Base-by-base conservation (phyloP, 2,113 vertebrate species). In the Megaceryle maxima region DNA sequence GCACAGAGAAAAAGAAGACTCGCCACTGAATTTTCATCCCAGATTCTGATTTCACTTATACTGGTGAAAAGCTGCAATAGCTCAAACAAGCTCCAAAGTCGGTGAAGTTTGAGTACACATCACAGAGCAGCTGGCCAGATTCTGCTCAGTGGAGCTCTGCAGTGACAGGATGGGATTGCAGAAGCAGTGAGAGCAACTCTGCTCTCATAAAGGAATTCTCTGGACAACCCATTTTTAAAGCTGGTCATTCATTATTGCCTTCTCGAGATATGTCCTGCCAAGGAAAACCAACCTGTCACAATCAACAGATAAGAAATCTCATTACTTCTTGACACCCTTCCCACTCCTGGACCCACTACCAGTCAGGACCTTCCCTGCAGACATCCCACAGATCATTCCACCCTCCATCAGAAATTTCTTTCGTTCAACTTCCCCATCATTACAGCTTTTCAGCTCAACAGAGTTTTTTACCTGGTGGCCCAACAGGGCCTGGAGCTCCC, bases 401-500 rank as follows among this genome's bases (percentile, higher is more conserved):
- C 8, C 21, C 11, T n/a, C 39, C 67, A 31, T 3, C 72, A 31
- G n/a, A 11, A 15, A 13, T 21, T 17, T 8, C 6, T 35, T 72
- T 5, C 53, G 51, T 35, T 29, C 33, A 13, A 15, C 28, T 33
- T 55, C 17, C 26, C 51, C 44, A 2, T 13, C 19, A 9, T 11
- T 37, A 57, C 70, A 62, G 35, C 21, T 51, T 51, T 33, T 48
- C 5, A 68, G n/a, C 25, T 64, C 39, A 11, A 39, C 20, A 7
- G 24, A 0, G 14, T 8, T 20, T 31, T 48, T 95, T 96, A 98
- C 98, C 98, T 95, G 98, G 98, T 1, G 97, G 97, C 53, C 97
- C 98, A 41, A 84, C 3, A 1, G 98, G 98, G 6, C 98, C 98
- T 0, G 98, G 98, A 25, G 98, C 98, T 13, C 98, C 98, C 31